Percentiles rank a stretch among this genome's conserved stretches.
phyloP scores from a whole-genome alignment of 2,888 invertebrate species.

The Cheilosia vulpina region DNA sequence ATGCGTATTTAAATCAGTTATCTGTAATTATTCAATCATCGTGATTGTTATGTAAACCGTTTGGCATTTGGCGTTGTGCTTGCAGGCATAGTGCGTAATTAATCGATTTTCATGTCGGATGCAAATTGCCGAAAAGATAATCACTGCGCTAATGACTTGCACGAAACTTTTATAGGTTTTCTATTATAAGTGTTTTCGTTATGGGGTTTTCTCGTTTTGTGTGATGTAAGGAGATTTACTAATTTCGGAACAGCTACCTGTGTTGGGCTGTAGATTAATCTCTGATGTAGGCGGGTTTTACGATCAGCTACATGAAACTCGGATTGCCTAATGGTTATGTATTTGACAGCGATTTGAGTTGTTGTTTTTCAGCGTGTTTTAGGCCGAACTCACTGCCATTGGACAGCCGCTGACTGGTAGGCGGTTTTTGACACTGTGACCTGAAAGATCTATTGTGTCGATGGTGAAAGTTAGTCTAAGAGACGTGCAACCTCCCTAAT shows the following conservation, averaged over 20 bases:
- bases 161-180: conserved; percentile 8
- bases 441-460: too few relatives aligned
- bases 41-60: conserved; percentile 1
- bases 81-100: conserved; percentile 14
- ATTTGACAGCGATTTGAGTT: too few relatives aligned
- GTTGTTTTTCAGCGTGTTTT: too few relatives aligned
- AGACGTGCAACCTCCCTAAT: too few relatives aligned
- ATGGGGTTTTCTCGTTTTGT: neutral
- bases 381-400: too few relatives aligned
- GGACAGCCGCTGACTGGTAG: too few relatives aligned
- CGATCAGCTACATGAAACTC: too few relatives aligned
- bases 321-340: too few relatives aligned
- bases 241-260: neutral
- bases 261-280: neutral
- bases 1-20: conserved; percentile 15
- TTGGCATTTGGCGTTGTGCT: conserved; percentile 10
- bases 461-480: too few relatives aligned
- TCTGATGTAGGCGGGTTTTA: too few relatives aligned
- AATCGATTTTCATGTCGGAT: conserved; percentile 26
- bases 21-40: conserved; percentile 37
- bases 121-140: conserved; percentile 23
- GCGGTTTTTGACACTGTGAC: too few relatives aligned
- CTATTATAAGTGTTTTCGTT: neutral
- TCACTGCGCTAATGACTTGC: neutral
- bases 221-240: conserved; percentile 14